A percentile compares a stretch with the other conserved stretches of the same genome.
phyloP scores from a whole-genome alignment of 2,888 invertebrate genomes.

The Mongoloraphidia duomilia region DNA sequence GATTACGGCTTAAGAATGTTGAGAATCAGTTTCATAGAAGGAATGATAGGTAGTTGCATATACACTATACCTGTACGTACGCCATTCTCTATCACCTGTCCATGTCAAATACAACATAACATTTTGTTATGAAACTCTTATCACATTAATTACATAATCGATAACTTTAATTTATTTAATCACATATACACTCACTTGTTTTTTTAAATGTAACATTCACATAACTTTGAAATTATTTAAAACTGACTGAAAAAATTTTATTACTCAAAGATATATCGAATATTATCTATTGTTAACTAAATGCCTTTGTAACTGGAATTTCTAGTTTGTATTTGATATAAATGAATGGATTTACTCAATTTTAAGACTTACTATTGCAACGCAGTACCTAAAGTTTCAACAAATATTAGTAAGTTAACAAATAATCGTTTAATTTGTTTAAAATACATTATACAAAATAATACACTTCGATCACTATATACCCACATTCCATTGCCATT shows the following conservation, averaged over 20 bases:
- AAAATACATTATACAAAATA: background rate
- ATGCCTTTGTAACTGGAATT: constrained; percentile 27
- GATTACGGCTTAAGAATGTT: too few relatives aligned
- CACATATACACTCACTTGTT: too few relatives aligned
- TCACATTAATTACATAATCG: background rate
- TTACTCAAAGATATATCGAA: constrained; percentile 24
- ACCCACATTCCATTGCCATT: constrained; percentile 34
- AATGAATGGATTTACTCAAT: too few relatives aligned
- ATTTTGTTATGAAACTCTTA: background rate
- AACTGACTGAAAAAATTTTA: background rate
- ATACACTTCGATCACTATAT: constrained; percentile 10
- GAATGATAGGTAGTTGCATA: too few relatives aligned
- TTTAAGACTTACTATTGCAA: background rate
- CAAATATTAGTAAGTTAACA: background rate
- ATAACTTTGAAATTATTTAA: too few relatives aligned
- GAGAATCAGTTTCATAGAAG: too few relatives aligned
- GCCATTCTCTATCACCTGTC: constrained; percentile 2
- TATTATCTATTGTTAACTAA: constrained; percentile 32
- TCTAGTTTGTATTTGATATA: too few relatives aligned
- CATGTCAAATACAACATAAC: background rate
- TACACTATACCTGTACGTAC: background rate
- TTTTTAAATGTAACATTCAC: too few relatives aligned
- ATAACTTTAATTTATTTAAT: background rate
- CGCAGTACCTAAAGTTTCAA: background rate
- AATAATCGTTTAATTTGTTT: background rate